Conservation (phyloP, 2,888 invertebrate genomes). For the Prionchulus punctatus region DNA sequence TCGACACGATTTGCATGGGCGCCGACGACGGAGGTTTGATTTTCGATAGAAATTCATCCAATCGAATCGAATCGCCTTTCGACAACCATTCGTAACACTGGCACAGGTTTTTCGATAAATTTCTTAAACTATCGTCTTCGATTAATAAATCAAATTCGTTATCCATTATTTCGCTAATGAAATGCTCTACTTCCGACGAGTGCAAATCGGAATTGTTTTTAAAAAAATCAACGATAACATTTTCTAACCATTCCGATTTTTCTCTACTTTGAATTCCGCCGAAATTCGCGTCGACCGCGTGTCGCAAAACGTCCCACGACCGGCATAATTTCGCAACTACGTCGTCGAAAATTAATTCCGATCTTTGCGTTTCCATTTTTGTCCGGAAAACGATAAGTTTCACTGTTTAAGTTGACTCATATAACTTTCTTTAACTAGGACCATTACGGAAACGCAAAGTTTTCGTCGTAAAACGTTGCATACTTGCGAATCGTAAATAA, state of each 20-base stretch:
- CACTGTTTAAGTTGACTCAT: too few species aligned
- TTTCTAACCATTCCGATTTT: neutral
- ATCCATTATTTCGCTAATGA: conserved; percentile 1
- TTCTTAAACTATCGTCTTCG: neutral
- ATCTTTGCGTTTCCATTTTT: too few species aligned
- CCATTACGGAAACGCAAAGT: too few species aligned
- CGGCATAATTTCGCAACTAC: neutral
- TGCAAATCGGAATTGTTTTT: neutral
- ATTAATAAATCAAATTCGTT: conserved; percentile 3
- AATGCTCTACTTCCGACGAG: neutral
- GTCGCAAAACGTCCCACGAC: neutral
- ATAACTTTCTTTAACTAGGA: too few species aligned
- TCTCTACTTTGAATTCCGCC: neutral
- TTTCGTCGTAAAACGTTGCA: too few species aligned
- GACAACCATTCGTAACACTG: neutral
- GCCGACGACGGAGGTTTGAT: neutral
- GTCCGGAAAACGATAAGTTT: too few species aligned
- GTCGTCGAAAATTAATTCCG: too few species aligned
- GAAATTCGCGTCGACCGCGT: neutral
- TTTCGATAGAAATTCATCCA: neutral
- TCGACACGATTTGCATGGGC: neutral
- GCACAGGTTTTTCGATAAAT: neutral
- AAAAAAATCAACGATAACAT: neutral
- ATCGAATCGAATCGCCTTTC: neutral
- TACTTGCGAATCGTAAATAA: too few species aligned